These are phyloP conservation scores for Chromobotia macracanthus DNA, from an alignment of 2,797 vertebrate species.

Conservation along the genomic window DNA sequence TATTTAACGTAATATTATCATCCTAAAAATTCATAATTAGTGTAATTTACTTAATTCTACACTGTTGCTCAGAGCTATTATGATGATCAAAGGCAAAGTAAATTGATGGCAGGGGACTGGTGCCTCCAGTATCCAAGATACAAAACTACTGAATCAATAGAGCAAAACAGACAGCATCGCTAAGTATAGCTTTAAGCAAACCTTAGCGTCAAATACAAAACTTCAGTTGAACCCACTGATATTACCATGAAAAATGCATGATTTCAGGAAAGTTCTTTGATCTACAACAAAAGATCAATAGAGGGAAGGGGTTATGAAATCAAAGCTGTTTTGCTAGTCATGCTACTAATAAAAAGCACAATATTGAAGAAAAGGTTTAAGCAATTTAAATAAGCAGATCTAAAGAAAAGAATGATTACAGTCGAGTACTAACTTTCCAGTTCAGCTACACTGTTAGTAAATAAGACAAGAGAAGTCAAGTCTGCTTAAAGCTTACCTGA, in stretches of 20 bases:
- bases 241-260: conserved; percentile 83
- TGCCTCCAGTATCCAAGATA: conserved; percentile 75
- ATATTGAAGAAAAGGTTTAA: conserved; percentile 71
- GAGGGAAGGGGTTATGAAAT: conserved; percentile 77
- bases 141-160: conserved; percentile 80
- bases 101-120: conserved; percentile 77
- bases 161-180: conserved; percentile 81
- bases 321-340: conserved; percentile 78
- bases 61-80: conserved; percentile 73
- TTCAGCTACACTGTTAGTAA: conserved; percentile 63
- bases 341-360: conserved; percentile 64
- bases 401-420: conserved; percentile 66
- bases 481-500: conserved; percentile 66
- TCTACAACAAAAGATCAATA: conserved; percentile 80
- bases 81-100: conserved; percentile 76
- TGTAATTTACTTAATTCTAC: conserved; percentile 71
- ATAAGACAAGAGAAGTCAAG: conserved; percentile 67
- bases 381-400: conserved; percentile 61
- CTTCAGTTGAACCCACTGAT: conserved; percentile 75
- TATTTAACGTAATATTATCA: conserved; percentile 65
- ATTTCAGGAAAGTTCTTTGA: conserved; percentile 78
- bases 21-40: conserved; percentile 68
- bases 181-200: conserved; percentile 83
- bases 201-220: conserved; percentile 78
- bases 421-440: conserved; percentile 71